Base-by-base conservation (phyloP, 1,140 invertebrate genomes). In the Oncopeltus fasciatus region DNA sequence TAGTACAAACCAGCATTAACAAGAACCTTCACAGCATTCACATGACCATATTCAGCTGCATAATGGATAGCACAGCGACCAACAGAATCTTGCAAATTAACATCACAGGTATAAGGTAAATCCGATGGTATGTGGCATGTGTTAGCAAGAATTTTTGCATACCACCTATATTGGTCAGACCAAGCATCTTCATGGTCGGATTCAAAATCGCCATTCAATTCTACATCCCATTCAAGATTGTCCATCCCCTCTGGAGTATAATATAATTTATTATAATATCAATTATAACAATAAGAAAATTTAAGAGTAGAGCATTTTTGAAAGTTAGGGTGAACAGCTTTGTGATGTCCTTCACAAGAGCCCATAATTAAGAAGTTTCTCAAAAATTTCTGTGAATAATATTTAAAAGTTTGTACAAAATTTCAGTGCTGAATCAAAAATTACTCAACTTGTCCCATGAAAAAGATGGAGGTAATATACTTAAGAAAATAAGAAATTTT, bases 171-270 rank as follows among this genome's bases (percentile, higher is more conserved):
- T 53, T 70, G 65, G 16, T 57, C 59, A 3, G 67, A 67, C 67
- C 66, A 70, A n/a, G 62, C 27, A 63, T 70, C 68, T 44, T 69
- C 69, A 33, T 66, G 51, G 28, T 59, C 24, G 27, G 11, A 70
- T 76, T 47, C 29, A 9, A 47, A 33, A 24, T 43, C 18, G 26
- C 44, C 33, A 21, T 70, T 70, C 16, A 80, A 72, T 69, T 81
- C 80, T 61, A 76, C 73, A 57, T 80, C 79, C 80, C 80, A 81
- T 67, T 81, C 78, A 1, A 81, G 68, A 21, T 72, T 75, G 57
- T 81, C 79, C 80, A 81, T 81, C 16, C 77, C 80, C 61, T 81
- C 80, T 8, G 80, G 80, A 33, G 80, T 81, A n/a, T n/a, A n/a
- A n/a, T n/a, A n/a, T n/a, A n/a, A n/a, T n/a, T n/a, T n/a, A n/a